Evolutionary conservation across 2,797 vertebrate species (phyloP).

Genomic region (Thunnus albacares): DNA sequence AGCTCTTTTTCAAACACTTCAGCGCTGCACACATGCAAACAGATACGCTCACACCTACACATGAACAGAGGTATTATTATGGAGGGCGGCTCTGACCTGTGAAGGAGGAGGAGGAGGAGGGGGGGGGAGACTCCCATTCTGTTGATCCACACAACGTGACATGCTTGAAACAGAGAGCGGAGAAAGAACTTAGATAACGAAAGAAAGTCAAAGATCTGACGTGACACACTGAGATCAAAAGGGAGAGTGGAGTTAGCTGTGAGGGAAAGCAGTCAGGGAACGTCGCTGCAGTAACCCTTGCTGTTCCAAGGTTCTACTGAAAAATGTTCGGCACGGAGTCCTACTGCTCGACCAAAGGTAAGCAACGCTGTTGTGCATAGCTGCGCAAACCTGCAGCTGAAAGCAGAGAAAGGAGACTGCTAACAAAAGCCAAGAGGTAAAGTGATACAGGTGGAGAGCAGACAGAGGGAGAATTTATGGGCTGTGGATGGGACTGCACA

Average conservation of each 20-base stretch:
- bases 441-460: constrained; percentile 73
- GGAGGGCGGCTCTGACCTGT: constrained; percentile 79
- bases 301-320: constrained; percentile 63
- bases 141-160: constrained; percentile 71
- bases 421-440: constrained; percentile 59
- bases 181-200: constrained; percentile 47
- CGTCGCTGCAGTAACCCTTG: not conserved
- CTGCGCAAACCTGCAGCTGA: constrained; percentile 39
- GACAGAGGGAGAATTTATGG: constrained; percentile 25
- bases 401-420: constrained; percentile 50
- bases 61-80: constrained; percentile 68
- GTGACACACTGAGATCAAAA: constrained; percentile 52
- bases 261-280: constrained; percentile 11
- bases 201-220: constrained; percentile 61
- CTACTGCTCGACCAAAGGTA: constrained; percentile 86
- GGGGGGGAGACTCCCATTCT: constrained; percentile 64
- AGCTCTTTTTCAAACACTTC: constrained; percentile 63
- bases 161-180: constrained; percentile 65
- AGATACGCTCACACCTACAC: constrained; percentile 9
- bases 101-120: constrained; percentile 54
- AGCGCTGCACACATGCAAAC: constrained; percentile 20
- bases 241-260: constrained; percentile 19
- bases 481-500: constrained; percentile 58
- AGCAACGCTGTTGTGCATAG: constrained; percentile 48
- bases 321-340: constrained; percentile 76